Base-by-base conservation (phyloP, 1,140 invertebrate genomes). In the Frieseomelitta varia region DNA sequence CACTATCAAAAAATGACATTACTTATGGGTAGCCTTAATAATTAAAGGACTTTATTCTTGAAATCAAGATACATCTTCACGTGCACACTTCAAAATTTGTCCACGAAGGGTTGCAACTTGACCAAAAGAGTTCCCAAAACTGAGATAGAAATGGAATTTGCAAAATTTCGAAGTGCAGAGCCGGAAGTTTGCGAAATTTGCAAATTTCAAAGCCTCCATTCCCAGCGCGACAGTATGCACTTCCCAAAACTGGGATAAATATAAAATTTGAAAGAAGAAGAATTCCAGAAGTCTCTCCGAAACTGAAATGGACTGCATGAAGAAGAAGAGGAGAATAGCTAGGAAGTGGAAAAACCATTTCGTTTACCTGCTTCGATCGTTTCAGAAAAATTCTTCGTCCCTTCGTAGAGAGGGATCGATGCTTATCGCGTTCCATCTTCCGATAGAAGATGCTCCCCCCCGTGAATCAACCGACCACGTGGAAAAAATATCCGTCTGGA, bases 381-480 rank as follows among this genome's bases (percentile, higher is more conserved):
- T 27, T 51, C 0, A 15, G 6, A 19, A 19, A 34, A 68, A 67
- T 19, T 71, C 47, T n/a, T 21, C 47, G 14, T 47, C 1, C 12
- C 3, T 27, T 34, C 27, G 11, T 27, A 11, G 4, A 11, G 61
- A 27, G 3, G 39, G 30, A 68, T 79, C 76, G 58, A 72, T 72
- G 51, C 53, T 71, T 80, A 71, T 17, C 21, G 19, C 21, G 27
- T 30, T 61, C 24, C 47, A 24, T 15, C 39, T 47, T 47, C 8
- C 39, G 39, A 47, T 47, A 0, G 21, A 4, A 81, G 56, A 51
- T n/a, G 55, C 10, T 24, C 39, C 74, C 77, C 27, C 39, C 74
- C 77, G 71, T 84, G 81, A 85, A 88, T 88, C 86, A 88, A 84
- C 53, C 75, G 34, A 6, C 67, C 27, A 80, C 65, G 84, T 56